Percentiles rank a stretch among this genome's conserved stretches.
phyloP scores from a whole-genome alignment of 2,888 invertebrate genomes.

The Lepidocyrtoides sp. region DNA sequence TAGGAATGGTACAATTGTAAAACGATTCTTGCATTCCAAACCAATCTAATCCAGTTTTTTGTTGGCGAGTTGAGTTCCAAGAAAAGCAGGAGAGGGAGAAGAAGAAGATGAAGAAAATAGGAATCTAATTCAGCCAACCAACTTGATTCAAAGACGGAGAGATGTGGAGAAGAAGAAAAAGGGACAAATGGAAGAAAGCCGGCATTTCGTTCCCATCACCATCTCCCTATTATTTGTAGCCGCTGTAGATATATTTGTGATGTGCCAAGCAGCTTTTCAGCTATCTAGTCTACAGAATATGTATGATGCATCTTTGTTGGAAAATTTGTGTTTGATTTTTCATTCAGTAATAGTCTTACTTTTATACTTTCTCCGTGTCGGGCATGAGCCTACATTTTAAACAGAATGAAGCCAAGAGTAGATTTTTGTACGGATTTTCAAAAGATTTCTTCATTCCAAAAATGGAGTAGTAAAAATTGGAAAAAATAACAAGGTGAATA shows the following conservation, averaged over 20 bases:
- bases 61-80: background rate
- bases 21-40: constrained; percentile 72
- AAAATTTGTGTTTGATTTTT: constrained; percentile 44
- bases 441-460: background rate
- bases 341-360: constrained; percentile 25
- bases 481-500: background rate
- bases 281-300: too few relatives aligned
- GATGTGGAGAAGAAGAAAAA: background rate
- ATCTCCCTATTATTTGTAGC: constrained; percentile 27
- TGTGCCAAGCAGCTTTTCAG: too few relatives aligned
- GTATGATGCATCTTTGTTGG: too few relatives aligned
- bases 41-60: constrained; percentile 63
- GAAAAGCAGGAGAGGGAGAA: constrained; percentile 18
- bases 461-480: too few relatives aligned
- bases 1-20: constrained; percentile 35
- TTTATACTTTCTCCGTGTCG: constrained; percentile 26
- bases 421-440: background rate
- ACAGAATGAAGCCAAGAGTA: background rate
- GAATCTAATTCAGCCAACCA: constrained; percentile 62
- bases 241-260: background rate
- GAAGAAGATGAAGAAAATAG: background rate
- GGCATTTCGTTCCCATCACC: too few relatives aligned
- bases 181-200: constrained; percentile 15
- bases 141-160: constrained; percentile 35
- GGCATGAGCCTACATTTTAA: background rate